phyloP scores from a whole-genome alignment of 2,797 vertebrate species.

The Dallia pectoralis region DNA sequence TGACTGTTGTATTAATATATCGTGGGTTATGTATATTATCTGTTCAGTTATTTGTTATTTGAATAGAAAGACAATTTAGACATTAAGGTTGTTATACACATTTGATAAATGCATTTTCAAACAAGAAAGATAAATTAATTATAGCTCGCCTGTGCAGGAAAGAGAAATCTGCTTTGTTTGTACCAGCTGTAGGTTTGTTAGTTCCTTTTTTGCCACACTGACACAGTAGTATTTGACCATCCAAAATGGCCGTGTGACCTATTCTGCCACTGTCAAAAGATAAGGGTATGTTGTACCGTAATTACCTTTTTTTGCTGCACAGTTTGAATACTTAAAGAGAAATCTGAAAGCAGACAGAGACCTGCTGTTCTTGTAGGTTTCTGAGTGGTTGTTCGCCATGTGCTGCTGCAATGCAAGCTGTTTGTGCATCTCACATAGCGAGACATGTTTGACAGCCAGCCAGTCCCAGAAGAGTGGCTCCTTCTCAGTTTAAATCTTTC shows the following conservation, averaged over 20 bases:
- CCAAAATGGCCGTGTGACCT: neutral
- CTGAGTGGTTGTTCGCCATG: neutral
- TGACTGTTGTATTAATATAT: no score
- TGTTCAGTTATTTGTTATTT: no score
- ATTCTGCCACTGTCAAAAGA: neutral
- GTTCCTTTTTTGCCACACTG: no score
- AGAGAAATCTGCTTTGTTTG: no score
- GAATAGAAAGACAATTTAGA: no score
- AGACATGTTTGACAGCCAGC: slow-evolving; percentile 83
- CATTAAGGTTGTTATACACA: no score
- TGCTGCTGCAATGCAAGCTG: slow-evolving; percentile 53
- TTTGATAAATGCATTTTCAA: no score
- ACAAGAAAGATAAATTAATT: no score
- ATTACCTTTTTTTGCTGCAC: neutral
- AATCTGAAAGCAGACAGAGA: slow-evolving; percentile 27
- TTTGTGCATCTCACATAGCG: slow-evolving; percentile 76
- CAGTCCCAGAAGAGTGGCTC: slow-evolving; percentile 70
- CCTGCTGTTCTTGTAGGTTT: slow-evolving; percentile 9
- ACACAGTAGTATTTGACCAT: neutral
- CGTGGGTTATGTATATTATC: no score
- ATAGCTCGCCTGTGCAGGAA: no score
- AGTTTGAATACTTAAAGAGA: slow-evolving; percentile 30
- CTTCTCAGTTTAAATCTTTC: slow-evolving; percentile 73
- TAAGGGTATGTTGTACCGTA: neutral
- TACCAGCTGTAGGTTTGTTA: no score